phyloP scores from a whole-genome alignment of 2,797 vertebrate genomes.

The Acanthiza pusilla region DNA sequence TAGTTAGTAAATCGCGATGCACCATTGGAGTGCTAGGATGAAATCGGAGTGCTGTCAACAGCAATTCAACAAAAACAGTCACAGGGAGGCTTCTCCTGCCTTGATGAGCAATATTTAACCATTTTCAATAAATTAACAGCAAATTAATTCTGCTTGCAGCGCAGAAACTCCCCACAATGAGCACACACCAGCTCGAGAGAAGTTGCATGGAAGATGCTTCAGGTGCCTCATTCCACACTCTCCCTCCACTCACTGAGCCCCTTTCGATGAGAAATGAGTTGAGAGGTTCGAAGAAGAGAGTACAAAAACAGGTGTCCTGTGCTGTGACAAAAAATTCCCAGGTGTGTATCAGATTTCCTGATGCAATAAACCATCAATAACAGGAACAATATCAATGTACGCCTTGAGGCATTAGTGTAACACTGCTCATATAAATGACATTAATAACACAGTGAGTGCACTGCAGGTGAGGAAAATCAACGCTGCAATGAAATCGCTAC shows the following conservation, averaged over 20 bases:
- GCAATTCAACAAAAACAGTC: not conserved
- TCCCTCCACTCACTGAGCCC: not conserved
- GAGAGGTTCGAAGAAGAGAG: not conserved
- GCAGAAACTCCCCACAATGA: not conserved
- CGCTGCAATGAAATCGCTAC: not conserved
- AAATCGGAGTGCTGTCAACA: not conserved
- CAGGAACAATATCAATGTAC: fast-evolving
- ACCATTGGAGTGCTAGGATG: not conserved
- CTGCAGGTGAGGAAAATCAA: not conserved
- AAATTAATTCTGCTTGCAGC: not conserved
- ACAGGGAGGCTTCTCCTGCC: not conserved
- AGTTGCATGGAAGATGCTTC: not conserved
- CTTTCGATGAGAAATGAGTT: not conserved
- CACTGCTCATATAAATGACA: not conserved
- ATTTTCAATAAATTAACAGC: not conserved
- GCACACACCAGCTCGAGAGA: not conserved
- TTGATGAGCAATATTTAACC: not conserved
- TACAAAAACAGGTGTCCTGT: not conserved
- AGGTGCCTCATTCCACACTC: not conserved
- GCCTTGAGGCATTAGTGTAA: not conserved
- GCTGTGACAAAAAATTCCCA: not conserved
- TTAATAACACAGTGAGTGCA: not conserved
- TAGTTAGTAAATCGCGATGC: not conserved
- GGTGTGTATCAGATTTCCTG: not conserved
- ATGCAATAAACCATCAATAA: not conserved